Base-by-base conservation (phyloP, 2,797 vertebrate species). In the Pampus argenteus region DNA sequence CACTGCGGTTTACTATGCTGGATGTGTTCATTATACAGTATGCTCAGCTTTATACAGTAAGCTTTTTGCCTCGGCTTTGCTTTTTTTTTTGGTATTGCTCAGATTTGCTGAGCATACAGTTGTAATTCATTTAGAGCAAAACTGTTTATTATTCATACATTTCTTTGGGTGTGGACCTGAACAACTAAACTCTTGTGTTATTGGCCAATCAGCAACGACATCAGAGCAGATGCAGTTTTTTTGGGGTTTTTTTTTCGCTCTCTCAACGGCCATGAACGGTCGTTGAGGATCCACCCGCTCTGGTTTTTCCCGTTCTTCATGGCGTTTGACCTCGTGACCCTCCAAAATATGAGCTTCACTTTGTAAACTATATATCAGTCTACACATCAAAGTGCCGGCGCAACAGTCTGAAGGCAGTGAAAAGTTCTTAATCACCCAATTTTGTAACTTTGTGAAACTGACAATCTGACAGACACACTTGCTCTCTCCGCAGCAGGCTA, bases 401-500 rank as follows among this genome's bases (percentile, higher is more conserved):
- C n/a, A 25, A 38, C 26, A 6, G 20, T 36, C 20, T 59, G 25
- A 51, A 18, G 17, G 42, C 5, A 15, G 47, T 9, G 3, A 18
- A 36, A 36, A 36, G 34, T 36, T 18, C 17, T 44, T 44, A 18
- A 59, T 77, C 72, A 57, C 58, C 70, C 72, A 66, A 3, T 49
- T 63, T 23, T 38, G 22, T 26, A 59, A 52, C 47, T 57, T 58
- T 70, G 34, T 57, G 28, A 71, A 69, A 31, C 26, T 49, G 74
- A 69, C 66, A 68, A 26, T 42, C 66, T 67, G 55, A 65, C 66
- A 55, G 60, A 36, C 67, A 56, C 11, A 14, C 42, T 49, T 4
- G 0, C 61, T 55, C 48, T 71, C 70, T 28, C n/a, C n/a, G 28
- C 50, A 52, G 56, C 71, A 50, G 49, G 57, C 6, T 62, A 18